Evolutionary conservation across 2,113 vertebrate genomes (phyloP), one percentile per base, ranked within the genome.

Genomic region (Peucedramus taeniatus): DNA sequence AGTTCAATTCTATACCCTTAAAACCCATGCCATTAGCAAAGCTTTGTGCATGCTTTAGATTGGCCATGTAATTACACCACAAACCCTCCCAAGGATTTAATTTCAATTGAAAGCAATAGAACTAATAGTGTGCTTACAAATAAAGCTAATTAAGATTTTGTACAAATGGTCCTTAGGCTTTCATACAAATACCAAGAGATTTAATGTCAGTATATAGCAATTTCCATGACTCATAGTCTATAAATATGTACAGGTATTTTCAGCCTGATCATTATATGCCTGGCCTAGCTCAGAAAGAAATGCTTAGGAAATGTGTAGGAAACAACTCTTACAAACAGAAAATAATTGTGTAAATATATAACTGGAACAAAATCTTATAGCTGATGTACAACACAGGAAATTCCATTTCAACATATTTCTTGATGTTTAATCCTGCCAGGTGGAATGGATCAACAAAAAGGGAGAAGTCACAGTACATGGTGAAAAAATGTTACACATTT

Each of bases 371-470:
- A 94, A 82, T 69, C 53, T 63, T 94, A 90, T 66, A 93, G 71
- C 66, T 76, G 54, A 89, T 94, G 82, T 94, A 89, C 77, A 94
- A 79, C 75, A 93, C 91, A 96, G 94, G 95, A 96, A 96, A 96
- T 96, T 93, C 95, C 91, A 87, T 87, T 94, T 79, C 91, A 93
- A 21, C 66, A 74, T 93, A 94, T 63, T 89, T 95, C 94, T 96
- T 90, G 87, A 93, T 93, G 71, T 75, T 88, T 94, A 95, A 94
- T 93, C 91, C 87, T 79, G 78, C 87, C 95, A 96, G 91, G 95
- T 96, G 94, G 89, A 96, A 93, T 47, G 82, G 94, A 89, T 96
- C 94, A 96, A 85, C 81, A 93, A 70, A 95, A 69, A 90, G 78
- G 53, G 81, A 96, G 57, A 95, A 91, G 74, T 78, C 45, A 40